Percentiles rank a stretch among this genome's conserved stretches.
These are phyloP conservation scores for Amphiprion ocellaris DNA, from an alignment of 2,113 vertebrate species.

Conservation along the genomic window DNA sequence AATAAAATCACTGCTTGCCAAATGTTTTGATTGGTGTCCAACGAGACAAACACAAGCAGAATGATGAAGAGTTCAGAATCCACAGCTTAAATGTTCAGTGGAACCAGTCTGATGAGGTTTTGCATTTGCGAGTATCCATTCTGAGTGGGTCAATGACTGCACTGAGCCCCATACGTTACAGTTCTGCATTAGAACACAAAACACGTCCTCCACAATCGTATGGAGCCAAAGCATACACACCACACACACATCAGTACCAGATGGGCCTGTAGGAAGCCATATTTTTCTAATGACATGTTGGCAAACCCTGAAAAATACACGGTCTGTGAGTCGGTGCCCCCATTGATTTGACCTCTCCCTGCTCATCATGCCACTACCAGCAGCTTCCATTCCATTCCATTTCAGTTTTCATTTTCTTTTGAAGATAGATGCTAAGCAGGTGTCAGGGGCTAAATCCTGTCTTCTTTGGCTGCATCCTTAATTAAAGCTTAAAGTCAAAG, in stretches of 20 bases:
- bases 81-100: not conserved
- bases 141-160: conserved; percentile 22
- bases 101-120: not conserved
- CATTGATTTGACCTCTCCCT: conserved; percentile 31
- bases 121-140: conserved; percentile 12
- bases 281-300: conserved; percentile 36
- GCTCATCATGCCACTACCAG: conserved; percentile 1
- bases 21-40: conserved; percentile 11
- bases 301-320: conserved; percentile 14
- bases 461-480: conserved; percentile 3
- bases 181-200: conserved; percentile 44
- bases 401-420: conserved; percentile 10
- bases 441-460: not conserved
- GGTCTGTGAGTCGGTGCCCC: not conserved
- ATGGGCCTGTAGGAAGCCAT: conserved; percentile 15
- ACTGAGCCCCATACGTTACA: conserved; percentile 24
- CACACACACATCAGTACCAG: conserved; percentile 23
- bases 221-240: conserved; percentile 18
- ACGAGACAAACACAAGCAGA: not conserved
- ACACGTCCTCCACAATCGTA: conserved; percentile 8
- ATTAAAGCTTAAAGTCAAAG: conserved; percentile 13
- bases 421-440: not conserved
- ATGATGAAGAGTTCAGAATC: conserved; percentile 1
- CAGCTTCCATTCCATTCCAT: not conserved
- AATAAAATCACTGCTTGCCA: conserved; percentile 22